Base-by-base conservation (phyloP, 2,888 invertebrate genomes). In the Pollenia labialis region DNA sequence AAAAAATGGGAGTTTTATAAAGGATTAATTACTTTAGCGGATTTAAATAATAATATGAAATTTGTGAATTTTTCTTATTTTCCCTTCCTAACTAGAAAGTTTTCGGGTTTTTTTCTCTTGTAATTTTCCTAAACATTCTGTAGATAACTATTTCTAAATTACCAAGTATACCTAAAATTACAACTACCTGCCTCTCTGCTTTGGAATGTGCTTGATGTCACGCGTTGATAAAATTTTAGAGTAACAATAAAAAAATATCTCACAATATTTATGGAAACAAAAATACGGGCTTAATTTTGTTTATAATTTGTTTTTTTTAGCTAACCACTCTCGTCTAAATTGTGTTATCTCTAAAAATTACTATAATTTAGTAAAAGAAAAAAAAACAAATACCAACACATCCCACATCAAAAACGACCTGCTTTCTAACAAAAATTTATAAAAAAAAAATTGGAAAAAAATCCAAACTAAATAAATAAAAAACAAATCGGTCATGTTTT, bases 401-500 rank as follows among this genome's bases (percentile, higher is more conserved):
- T 46, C 14, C 2, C 42, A 40, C 14, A 40, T 14, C 48, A 68
- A 69, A 16, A 40, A 69, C 58, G 79, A 60, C 32, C 62, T 62
- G 71, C 80, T 80, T 71, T 80, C 80, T 72, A 80, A 54, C 23
- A n/a, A 6, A n/a, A 58, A 40, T 48, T 8, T n/a, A 62, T 18
- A 52, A 64, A 52, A 46, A 16, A 66, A 75, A 64, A 76, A 50
- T n/a, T 60, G 10, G n/a, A 11, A 72, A 42, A 84, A 56, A 46
- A 66, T 46, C 83, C 56, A 74, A 87, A 83, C 46, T 64, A 18
- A 68, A 32, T 32, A 83, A 72, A 87, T 85, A 87, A 87, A 84
- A 88, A 88, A 81, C 80, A 82, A 85, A 87, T 85, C 80, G 83
- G 71, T 87, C 82, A 85, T 85, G 82, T 76, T 72, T 69, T 79